These are phyloP conservation scores for Ophion slaviceki DNA, from an alignment of 2,888 invertebrate genomes.

Conservation along the genomic window DNA sequence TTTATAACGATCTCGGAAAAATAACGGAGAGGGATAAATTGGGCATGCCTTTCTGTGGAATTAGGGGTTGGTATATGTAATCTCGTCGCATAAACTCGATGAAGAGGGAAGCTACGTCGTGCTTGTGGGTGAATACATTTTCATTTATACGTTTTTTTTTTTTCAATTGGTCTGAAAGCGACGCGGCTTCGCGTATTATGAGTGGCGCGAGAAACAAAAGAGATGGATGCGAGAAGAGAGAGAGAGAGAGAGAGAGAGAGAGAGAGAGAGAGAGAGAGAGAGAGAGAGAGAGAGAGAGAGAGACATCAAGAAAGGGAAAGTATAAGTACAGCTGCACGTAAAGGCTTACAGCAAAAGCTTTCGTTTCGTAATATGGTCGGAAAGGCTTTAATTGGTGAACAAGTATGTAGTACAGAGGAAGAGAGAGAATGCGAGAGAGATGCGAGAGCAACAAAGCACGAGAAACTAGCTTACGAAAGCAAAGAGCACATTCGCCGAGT, in stretches of 20 bases:
- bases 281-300: too few species aligned
- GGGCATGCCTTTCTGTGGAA: neutral
- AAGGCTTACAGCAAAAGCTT: constrained; percentile 27
- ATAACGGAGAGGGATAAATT: neutral
- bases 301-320: too few species aligned
- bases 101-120: neutral
- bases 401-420: constrained; percentile 27
- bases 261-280: neutral
- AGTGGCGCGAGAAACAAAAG: neutral
- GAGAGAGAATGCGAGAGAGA: neutral
- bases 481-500: constrained; percentile 40
- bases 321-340: neutral
- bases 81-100: constrained; percentile 1
- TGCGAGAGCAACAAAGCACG: constrained; percentile 48
- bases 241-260: neutral
- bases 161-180: neutral
- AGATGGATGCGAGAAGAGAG: neutral
- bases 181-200: neutral
- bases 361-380: constrained; percentile 47
- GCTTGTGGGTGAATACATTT: constrained; percentile 25
- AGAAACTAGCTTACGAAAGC: constrained; percentile 57
- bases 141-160: neutral
- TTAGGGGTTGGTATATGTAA: neutral
- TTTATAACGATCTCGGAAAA: constrained; percentile 5
- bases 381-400: constrained; percentile 69